Conservation (phyloP, 2,888 invertebrate genomes). For the Dilophus febrilis region DNA sequence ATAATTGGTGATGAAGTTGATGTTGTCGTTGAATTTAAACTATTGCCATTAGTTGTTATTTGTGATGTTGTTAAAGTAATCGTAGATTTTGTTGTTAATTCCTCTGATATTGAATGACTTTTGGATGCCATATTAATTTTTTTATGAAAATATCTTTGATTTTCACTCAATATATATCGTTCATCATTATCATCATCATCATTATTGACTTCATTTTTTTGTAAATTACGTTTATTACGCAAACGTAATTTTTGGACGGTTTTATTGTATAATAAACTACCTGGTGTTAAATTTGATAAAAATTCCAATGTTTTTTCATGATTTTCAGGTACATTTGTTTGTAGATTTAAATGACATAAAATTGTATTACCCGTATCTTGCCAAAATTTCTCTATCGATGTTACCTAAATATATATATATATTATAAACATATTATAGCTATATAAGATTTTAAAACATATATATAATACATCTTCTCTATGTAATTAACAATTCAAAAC, state of each 20-base stretch:
- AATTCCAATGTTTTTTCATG: slow-evolving; percentile 12
- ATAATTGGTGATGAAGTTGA: too few relatives aligned
- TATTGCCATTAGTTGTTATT: neutral
- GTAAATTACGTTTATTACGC: slow-evolving; percentile 9
- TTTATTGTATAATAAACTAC: slow-evolving; percentile 12
- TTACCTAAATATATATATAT: too few relatives aligned
- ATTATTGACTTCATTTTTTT: too few relatives aligned
- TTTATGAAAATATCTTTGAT: slow-evolving; percentile 10
- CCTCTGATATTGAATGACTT: neutral
- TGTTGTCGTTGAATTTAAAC: too few relatives aligned
- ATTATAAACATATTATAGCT: too few relatives aligned
- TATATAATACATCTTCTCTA: too few relatives aligned
- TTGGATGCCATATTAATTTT: slow-evolving; percentile 3
- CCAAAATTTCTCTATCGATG: slow-evolving; percentile 20
- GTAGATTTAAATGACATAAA: slow-evolving; percentile 23
- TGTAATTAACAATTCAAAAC: too few relatives aligned
- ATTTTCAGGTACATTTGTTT: slow-evolving; percentile 9
- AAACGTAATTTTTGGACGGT: slow-evolving; percentile 13
- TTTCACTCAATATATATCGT: slow-evolving; percentile 3
- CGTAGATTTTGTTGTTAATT: neutral
- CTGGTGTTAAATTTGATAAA: slow-evolving; percentile 15
- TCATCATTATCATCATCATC: too few relatives aligned
- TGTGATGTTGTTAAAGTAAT: too few relatives aligned
- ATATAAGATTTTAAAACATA: too few relatives aligned
- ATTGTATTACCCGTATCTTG: slow-evolving; percentile 24